Conservation (phyloP, 2,113 vertebrate species). For the Scortum barcoo region DNA sequence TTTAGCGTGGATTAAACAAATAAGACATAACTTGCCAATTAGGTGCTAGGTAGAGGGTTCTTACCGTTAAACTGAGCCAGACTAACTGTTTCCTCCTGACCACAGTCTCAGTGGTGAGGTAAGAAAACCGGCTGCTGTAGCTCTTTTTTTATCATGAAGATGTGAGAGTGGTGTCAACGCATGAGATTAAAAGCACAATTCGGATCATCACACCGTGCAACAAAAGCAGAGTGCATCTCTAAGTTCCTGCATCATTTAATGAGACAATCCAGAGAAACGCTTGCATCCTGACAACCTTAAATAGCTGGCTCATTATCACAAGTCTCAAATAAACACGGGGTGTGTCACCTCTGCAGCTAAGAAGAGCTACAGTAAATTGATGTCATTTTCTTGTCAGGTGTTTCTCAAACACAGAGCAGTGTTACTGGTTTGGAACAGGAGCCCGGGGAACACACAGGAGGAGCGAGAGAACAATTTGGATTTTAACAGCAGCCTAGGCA, state of each 20-base stretch:
- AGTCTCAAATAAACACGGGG: too few species aligned
- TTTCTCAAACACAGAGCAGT: not conserved
- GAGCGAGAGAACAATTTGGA: not conserved
- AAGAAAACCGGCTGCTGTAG: too few species aligned
- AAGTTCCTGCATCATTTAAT: too few species aligned
- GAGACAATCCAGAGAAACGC: too few species aligned
- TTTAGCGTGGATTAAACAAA: not conserved
- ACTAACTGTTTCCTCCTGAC: not conserved
- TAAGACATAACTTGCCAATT: not conserved
- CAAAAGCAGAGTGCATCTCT: not conserved
- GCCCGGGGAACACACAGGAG: not conserved
- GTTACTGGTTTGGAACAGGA: conserved; percentile 25
- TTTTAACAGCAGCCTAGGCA: not conserved
- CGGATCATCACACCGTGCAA: not conserved
- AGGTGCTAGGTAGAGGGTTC: not conserved
- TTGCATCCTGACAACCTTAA: not conserved
- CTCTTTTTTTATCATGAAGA: not conserved
- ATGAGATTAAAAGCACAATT: not conserved
- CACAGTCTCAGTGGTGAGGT: too few species aligned
- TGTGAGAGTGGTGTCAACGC: not conserved
- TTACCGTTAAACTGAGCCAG: not conserved
- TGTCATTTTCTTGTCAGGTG: not conserved
- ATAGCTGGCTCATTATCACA: too few species aligned
- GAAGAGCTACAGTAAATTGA: not conserved
- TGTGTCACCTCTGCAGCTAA: not conserved